Evolutionary conservation across 2,113 vertebrate species (phyloP), one percentile per base, ranked within the genome.

Genomic region (Oriolus oriolus): DNA sequence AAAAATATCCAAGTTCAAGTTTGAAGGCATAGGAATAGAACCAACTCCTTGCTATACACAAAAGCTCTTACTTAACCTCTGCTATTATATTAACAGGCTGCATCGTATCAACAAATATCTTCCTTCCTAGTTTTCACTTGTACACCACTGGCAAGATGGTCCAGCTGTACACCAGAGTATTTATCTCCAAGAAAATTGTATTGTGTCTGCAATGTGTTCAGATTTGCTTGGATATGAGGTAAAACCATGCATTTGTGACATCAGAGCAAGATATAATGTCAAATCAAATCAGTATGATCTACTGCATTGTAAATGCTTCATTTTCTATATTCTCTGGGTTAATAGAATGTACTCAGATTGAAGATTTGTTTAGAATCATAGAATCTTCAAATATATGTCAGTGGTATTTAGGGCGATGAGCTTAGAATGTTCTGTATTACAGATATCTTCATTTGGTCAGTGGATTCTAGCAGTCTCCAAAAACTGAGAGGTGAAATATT

Each of bases 331-430:
- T 65, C 14, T 52, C n/a, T 50, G 20, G 23, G 7, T 47, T 74
- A 74, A 57, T 31, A 59, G 66, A 83, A 75, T 14, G 7, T 45
- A n/a, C 18, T 37, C 30, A 85, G 6, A 74, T 35, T 52, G 39
- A 49, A 82, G 35, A 41, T 21, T 44, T 82, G 47, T 53, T 70
- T 53, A 35, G 41, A 68, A 53, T 83, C 39, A 41, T 22, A 53
- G 39, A 60, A 75, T 68, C 14, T 61, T 83, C 71, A 77, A 50
- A 49, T 56, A 28, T 33, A 47, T 42, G 18, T 28, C 28, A 65
- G 18, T 0, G 0, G 7, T 54, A 63, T 84, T 87, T 63, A 66
- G 26, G 11, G 12, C 1, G 1, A 73, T 80, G 37, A 69, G 10
- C 8, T 78, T 53, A 33, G 10, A 27, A 50, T 70, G 14, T 50